These are phyloP conservation scores for Poecilia wingei DNA, from an alignment of 2,797 vertebrate species.

Conservation along the genomic window DNA sequence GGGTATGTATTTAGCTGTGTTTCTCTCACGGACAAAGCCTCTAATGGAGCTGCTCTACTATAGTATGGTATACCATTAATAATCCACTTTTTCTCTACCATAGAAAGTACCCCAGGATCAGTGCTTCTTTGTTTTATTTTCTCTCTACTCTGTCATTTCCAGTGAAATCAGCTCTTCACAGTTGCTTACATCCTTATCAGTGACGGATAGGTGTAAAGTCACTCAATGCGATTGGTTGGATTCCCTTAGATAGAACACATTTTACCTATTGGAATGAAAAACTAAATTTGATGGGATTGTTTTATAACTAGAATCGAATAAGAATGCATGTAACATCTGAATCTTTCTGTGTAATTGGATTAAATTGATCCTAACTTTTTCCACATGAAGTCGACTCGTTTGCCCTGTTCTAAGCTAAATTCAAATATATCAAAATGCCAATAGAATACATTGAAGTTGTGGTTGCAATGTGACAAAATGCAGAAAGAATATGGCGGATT, in stretches of 20 bases:
- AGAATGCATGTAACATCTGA: not conserved
- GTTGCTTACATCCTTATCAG: not conserved
- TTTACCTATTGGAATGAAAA: not conserved
- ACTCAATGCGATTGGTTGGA: not conserved
- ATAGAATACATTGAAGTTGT: not conserved
- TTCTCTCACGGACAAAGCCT: not conserved
- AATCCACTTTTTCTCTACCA: not conserved
- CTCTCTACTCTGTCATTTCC: not conserved
- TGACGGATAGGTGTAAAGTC: not conserved
- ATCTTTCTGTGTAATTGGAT: not conserved
- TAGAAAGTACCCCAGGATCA: not conserved
- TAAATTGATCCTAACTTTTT: not conserved
- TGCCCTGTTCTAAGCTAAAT: not conserved
- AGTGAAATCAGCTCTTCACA: not conserved
- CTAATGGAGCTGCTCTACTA: not conserved
- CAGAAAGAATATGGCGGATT: not conserved
- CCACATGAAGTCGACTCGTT: not conserved
- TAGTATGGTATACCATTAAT: not conserved
- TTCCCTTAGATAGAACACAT: not conserved
- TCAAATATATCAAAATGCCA: not conserved
- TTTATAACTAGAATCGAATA: not conserved
- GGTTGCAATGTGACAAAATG: not conserved
- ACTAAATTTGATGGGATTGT: not conserved
- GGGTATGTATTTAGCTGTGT: not conserved
- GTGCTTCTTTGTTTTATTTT: not conserved